Percentiles rank a stretch among this genome's conserved stretches.
Conservation (phyloP, 2,888 invertebrate species). For the Cryptocheilus praepositus region DNA sequence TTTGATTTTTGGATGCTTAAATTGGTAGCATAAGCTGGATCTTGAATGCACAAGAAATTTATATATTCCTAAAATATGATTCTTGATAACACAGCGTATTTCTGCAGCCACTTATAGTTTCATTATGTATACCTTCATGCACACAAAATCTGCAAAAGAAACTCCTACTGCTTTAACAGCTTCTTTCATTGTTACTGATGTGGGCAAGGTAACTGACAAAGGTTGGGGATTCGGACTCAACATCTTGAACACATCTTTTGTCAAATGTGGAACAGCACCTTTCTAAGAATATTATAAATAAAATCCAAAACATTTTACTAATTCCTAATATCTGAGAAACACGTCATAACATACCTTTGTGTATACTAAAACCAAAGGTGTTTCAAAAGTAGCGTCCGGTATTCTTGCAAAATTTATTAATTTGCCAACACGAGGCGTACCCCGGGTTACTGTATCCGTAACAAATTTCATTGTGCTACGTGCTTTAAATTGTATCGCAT, state of each 20-base stretch:
- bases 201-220: slow-evolving; percentile 84
- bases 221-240: slow-evolving; percentile 80
- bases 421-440: slow-evolving; percentile 82
- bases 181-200: slow-evolving; percentile 81
- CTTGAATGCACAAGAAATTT: slow-evolving; percentile 80
- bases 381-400: slow-evolving; percentile 79
- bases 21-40: slow-evolving; percentile 82
- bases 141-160: slow-evolving; percentile 79
- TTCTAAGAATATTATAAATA: slow-evolving; percentile 76
- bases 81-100: neutral
- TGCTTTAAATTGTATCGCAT: slow-evolving; percentile 4
- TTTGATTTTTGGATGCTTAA: slow-evolving; percentile 84
- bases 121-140: slow-evolving; percentile 71
- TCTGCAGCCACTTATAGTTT: neutral
- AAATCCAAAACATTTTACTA: neutral
- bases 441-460: slow-evolving; percentile 78
- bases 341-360: slow-evolving; percentile 79
- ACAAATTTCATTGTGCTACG: slow-evolving; percentile 82
- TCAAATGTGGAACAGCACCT: slow-evolving; percentile 89
- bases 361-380: slow-evolving; percentile 85
- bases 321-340: neutral
- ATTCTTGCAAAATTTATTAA: slow-evolving; percentile 79
- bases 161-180: slow-evolving; percentile 81
- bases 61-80: slow-evolving; percentile 73
- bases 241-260: slow-evolving; percentile 84